Conservation (phyloP, 2,888 invertebrate species). For the Pollenia labialis region DNA sequence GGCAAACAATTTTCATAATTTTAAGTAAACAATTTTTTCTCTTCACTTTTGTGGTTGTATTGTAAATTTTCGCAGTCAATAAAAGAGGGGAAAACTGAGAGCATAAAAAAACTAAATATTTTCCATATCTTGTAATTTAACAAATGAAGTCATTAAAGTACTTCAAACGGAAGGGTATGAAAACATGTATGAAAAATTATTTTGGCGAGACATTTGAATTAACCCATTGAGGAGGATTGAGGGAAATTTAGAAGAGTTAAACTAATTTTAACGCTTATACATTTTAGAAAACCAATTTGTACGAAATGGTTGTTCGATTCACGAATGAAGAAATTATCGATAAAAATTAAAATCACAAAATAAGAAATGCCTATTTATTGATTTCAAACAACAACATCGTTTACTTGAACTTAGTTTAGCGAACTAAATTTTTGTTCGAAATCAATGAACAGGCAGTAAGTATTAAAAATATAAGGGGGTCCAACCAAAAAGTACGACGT, state of each 20-base stretch:
- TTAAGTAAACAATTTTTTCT: background rate
- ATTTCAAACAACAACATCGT: too few relatives aligned
- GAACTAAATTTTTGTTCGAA: too few relatives aligned
- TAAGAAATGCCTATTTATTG: too few relatives aligned
- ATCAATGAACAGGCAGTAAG: too few relatives aligned
- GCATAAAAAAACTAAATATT: slow-evolving; percentile 31
- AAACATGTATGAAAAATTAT: slow-evolving; percentile 32
- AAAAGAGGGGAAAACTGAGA: slow-evolving; percentile 28
- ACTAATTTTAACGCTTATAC: too few relatives aligned
- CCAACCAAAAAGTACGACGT: too few relatives aligned
- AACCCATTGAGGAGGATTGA: background rate
- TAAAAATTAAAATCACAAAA: too few relatives aligned
- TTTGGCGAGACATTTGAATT: slow-evolving; percentile 32
- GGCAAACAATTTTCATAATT: slow-evolving; percentile 46
- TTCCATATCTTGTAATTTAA: slow-evolving; percentile 60
- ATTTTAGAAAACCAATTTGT: too few relatives aligned
- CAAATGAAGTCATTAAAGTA: slow-evolving; percentile 70
- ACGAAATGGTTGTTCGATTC: too few relatives aligned
- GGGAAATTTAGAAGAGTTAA: slow-evolving; percentile 7
- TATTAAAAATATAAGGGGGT: too few relatives aligned
- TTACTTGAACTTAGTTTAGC: too few relatives aligned
- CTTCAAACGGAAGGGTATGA: slow-evolving; percentile 40
- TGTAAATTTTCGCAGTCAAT: slow-evolving; percentile 61
- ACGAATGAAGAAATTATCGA: too few relatives aligned
- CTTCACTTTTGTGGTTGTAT: slow-evolving; percentile 29